Percentiles rank a stretch among this genome's conserved stretches.
Evolutionary conservation across 2,888 invertebrate genomes (phyloP).

Genomic region (Timema cristinae): DNA sequence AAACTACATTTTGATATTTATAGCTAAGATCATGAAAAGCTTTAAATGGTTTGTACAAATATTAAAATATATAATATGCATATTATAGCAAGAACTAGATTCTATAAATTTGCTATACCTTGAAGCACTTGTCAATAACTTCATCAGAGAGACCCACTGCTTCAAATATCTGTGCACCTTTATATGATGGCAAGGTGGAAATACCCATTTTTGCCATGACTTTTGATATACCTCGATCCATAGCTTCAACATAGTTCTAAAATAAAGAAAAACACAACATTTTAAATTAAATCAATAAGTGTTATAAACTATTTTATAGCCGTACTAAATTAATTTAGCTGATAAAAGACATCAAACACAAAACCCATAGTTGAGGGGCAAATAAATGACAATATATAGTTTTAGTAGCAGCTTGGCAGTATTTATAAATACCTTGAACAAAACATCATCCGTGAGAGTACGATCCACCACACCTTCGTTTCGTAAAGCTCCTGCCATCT

Average conservation of each 20-base stretch:
- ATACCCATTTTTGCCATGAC: slow-evolving; percentile 99
- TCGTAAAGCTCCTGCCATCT: slow-evolving; percentile 81
- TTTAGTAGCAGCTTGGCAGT: slow-evolving; percentile 11
- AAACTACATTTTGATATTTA: slow-evolving; percentile 56
- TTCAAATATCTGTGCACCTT: slow-evolving; percentile 99
- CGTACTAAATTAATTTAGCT: background rate
- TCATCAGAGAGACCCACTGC: slow-evolving; percentile 93
- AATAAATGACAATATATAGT: background rate
- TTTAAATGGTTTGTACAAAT: too few relatives aligned
- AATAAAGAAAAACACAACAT: slow-evolving; percentile 24
- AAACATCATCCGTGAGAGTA: slow-evolving; percentile 69
- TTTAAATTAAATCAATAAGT: slow-evolving; percentile 2
- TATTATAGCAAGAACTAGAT: too few relatives aligned
- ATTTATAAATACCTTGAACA: slow-evolving; percentile 57
- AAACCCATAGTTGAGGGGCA: too few relatives aligned
- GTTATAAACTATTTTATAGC: slow-evolving; percentile 8
- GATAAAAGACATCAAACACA: too few relatives aligned
- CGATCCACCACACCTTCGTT: slow-evolving; percentile 80
- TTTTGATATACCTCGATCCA: slow-evolving; percentile 86
- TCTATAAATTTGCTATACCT: slow-evolving; percentile 48
- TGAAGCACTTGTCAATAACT: slow-evolving; percentile 92
- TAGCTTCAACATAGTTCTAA: slow-evolving; percentile 81
- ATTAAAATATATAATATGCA: too few relatives aligned
- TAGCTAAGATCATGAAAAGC: too few relatives aligned
- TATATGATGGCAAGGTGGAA: slow-evolving; percentile 96